These are phyloP conservation scores for Leucophora obtusa DNA, from an alignment of 2,888 invertebrate species.

Conservation along the genomic window DNA sequence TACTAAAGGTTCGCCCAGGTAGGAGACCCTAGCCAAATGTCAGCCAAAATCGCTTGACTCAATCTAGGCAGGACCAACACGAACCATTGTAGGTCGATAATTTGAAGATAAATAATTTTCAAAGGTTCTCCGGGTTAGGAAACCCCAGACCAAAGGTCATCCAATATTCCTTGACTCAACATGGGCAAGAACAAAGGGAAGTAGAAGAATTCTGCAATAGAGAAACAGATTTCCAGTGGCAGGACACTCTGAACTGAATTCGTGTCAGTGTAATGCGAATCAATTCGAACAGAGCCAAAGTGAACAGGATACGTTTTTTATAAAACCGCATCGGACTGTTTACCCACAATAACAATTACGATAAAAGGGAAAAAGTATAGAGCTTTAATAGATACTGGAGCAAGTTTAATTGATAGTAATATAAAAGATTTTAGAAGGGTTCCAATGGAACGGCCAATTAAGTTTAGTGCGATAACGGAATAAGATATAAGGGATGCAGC, in stretches of 20 bases:
- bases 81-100: background rate
- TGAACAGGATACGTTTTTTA: too few relatives aligned
- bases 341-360: conserved; percentile 31
- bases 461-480: too few relatives aligned
- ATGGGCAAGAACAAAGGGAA: conserved; percentile 10
- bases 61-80: conserved; percentile 18
- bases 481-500: too few relatives aligned
- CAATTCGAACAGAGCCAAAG: too few relatives aligned
- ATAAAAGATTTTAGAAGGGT: background rate
- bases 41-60: conserved; percentile 21
- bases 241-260: too few relatives aligned
- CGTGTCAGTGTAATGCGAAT: too few relatives aligned
- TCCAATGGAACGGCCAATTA: conserved; percentile 2
- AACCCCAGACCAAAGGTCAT: background rate
- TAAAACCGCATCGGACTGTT: too few relatives aligned
- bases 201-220: too few relatives aligned
- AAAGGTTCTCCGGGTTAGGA: background rate
- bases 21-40: background rate
- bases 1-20: background rate
- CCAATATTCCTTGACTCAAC: conserved; percentile 11
- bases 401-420: conserved; percentile 11
- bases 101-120: background rate
- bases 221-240: too few relatives aligned
- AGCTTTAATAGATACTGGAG: conserved; percentile 40
- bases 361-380: conserved; percentile 32